Evolutionary conservation across 2,797 vertebrate species (phyloP).

Genomic region (Dallia pectoralis): DNA sequence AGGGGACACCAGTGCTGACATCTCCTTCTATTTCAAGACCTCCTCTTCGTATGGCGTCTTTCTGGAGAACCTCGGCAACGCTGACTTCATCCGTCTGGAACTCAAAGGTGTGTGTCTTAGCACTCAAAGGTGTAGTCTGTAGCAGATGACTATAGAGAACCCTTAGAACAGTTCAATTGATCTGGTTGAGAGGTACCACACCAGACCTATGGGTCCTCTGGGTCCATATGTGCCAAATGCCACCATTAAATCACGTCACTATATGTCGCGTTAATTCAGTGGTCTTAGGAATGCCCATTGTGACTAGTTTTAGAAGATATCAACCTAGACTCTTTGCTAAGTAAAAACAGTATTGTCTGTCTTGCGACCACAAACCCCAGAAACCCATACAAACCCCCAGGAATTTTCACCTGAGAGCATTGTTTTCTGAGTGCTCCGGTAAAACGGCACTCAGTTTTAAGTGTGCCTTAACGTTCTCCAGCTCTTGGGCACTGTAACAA

Average conservation of each 20-base stretch:
- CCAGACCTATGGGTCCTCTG: background rate
- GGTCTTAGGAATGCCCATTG: background rate
- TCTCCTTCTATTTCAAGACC: constrained; percentile 98
- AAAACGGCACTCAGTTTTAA: background rate
- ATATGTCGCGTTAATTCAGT: background rate
- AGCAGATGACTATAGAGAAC: background rate
- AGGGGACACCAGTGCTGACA: constrained; percentile 88
- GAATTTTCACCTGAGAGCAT: background rate
- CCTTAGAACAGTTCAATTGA: background rate
- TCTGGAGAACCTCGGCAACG: constrained; percentile 87
- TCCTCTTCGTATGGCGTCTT: constrained; percentile 89
- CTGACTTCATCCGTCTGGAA: constrained; percentile 88
- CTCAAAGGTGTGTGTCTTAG: constrained; percentile 76
- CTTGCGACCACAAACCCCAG: background rate
- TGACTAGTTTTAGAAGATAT: background rate
- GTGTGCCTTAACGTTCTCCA: background rate
- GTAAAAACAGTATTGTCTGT: background rate
- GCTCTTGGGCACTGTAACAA: constrained; percentile 1
- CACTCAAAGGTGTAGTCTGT: no score
- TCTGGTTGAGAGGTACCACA: background rate
- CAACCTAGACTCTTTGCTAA: background rate
- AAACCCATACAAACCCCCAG: background rate
- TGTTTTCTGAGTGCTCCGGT: background rate
- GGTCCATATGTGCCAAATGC: background rate
- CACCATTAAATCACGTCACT: background rate